Conservation (phyloP, 1,140 invertebrate genomes). For the Scaptomyza montana region DNA sequence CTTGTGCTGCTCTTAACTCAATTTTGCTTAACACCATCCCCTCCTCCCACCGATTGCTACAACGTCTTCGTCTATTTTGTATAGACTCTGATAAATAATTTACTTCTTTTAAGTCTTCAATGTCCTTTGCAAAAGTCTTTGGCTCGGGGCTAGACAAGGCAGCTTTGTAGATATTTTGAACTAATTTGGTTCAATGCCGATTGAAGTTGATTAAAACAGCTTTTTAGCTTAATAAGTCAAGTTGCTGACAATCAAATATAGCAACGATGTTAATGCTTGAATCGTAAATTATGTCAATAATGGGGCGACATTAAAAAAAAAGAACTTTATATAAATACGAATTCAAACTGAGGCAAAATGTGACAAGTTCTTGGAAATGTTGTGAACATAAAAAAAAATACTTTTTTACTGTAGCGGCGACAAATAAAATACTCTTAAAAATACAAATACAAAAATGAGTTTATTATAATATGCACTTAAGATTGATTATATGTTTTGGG, state of each 20-base stretch:
- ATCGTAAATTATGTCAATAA: conserved; percentile 72
- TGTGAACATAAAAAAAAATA: conserved; percentile 36
- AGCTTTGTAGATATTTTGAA: conserved; percentile 38
- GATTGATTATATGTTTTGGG: too few relatives aligned
- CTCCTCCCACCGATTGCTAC: too few relatives aligned
- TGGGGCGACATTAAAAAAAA: conserved; percentile 50
- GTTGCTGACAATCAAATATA: conserved; percentile 38
- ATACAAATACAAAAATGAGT: not conserved
- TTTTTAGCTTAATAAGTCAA: not conserved
- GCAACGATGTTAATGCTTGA: conserved; percentile 31
- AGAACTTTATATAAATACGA: conserved; percentile 51
- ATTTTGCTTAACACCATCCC: too few relatives aligned
- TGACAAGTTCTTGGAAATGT: conserved; percentile 67
- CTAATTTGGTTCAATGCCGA: conserved; percentile 64
- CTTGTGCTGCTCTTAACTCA: conserved; percentile 8
- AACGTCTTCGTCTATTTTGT: not conserved
- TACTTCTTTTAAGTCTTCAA: conserved; percentile 3
- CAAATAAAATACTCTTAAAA: conserved; percentile 7
- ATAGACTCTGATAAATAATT: not conserved
- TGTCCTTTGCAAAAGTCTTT: conserved; percentile 68
- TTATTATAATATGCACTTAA: not conserved
- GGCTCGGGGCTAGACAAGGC: conserved; percentile 57
- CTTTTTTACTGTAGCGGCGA: not conserved
- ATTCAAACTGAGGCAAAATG: conserved; percentile 53
- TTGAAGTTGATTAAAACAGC: conserved; percentile 22